Conservation (phyloP, 2,797 vertebrate species). For the Anolis apletophallus region DNA sequence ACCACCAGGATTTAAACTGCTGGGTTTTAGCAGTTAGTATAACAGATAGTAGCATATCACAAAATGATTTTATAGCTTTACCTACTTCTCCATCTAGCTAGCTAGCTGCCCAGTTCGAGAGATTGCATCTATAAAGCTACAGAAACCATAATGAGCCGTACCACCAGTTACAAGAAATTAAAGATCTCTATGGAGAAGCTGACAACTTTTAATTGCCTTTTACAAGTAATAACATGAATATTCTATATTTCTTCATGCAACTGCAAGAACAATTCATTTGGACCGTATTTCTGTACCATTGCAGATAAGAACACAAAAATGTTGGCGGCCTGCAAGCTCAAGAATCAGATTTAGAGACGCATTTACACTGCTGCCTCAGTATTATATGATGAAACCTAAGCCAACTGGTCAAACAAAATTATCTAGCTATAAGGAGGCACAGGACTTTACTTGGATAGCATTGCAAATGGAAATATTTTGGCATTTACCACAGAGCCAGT, state of each 20-base stretch:
- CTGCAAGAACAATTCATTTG: not conserved
- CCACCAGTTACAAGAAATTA: not conserved
- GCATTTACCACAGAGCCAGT: not conserved
- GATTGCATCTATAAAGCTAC: not conserved
- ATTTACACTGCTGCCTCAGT: rapidly evolving
- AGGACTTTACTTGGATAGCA: not conserved
- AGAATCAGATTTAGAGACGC: not conserved
- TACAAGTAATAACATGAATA: not conserved
- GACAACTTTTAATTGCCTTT: not conserved
- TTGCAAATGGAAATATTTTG: not conserved
- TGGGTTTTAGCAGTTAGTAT: not conserved
- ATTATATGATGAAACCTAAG: not conserved
- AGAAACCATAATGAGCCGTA: not conserved
- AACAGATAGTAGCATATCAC: not conserved
- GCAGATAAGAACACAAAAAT: not conserved
- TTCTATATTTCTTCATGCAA: not conserved
- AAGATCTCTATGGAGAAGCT: not conserved
- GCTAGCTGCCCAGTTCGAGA: not conserved
- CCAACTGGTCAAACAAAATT: not conserved
- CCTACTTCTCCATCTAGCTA: not conserved
- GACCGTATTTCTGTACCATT: not conserved
- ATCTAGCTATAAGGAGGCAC: not conserved
- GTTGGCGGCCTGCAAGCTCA: not conserved
- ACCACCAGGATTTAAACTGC: too few species aligned
- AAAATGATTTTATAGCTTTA: not conserved